A percentile compares a stretch with the other conserved stretches of the same genome.
These are phyloP conservation scores for Crypturellus undulatus DNA, from an alignment of 2,113 vertebrate species.

Conservation along the genomic window DNA sequence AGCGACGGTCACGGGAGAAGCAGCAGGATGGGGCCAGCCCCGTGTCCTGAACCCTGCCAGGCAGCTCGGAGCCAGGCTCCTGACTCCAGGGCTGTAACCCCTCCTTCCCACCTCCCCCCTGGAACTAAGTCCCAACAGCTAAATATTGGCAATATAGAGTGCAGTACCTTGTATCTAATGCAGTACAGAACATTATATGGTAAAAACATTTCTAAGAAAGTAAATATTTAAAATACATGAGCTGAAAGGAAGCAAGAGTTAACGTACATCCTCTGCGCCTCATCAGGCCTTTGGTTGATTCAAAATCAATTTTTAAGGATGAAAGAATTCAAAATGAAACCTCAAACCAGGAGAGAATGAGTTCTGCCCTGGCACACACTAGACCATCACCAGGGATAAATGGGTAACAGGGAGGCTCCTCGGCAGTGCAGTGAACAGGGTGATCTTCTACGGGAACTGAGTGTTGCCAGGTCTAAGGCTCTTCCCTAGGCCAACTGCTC, in stretches of 20 bases:
- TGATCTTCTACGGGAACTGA: background rate
- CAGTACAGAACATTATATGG: background rate
- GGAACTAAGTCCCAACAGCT: background rate
- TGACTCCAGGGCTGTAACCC: background rate
- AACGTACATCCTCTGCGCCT: background rate
- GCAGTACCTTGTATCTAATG: background rate
- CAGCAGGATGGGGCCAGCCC: background rate
- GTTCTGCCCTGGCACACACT: background rate
- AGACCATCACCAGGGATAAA: background rate
- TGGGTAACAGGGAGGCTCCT: background rate
- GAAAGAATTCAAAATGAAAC: background rate
- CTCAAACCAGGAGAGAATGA: background rate
- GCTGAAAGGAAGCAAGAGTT: background rate
- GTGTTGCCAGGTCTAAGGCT: background rate
- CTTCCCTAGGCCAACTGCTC: background rate
- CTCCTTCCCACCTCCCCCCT: fast-evolving
- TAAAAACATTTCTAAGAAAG: background rate
- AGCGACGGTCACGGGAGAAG: background rate
- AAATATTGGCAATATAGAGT: background rate
- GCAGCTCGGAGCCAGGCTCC: background rate
- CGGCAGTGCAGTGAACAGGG: background rate
- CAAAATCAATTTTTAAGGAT: background rate
- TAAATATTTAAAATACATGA: background rate
- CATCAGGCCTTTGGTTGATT: background rate
- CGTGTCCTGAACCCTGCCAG: background rate